Evolutionary conservation across 2,113 vertebrate species (phyloP).

Genomic region (Nycticorax nycticorax): DNA sequence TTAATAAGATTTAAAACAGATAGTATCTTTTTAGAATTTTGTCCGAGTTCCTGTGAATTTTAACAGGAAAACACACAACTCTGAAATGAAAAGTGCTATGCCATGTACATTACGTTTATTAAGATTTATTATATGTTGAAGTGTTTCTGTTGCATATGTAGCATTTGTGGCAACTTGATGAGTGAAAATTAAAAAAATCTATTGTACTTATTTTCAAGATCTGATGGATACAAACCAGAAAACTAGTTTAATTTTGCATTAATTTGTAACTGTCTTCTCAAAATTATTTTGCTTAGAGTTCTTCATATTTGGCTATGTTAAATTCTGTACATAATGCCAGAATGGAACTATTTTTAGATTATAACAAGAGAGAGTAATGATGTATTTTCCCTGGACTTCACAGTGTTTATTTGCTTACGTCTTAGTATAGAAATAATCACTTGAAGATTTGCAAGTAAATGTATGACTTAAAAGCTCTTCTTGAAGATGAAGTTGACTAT

Average conservation of each 20-base stretch:
- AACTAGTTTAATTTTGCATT: background rate
- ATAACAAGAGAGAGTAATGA: background rate
- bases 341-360: background rate
- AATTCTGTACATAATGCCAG: background rate
- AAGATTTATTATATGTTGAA: background rate
- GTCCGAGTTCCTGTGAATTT: background rate
- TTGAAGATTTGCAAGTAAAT: background rate
- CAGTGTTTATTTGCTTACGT: background rate
- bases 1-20: background rate
- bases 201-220: background rate
- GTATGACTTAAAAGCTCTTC: background rate
- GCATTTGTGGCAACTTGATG: background rate
- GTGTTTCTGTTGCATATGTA: background rate
- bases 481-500: background rate
- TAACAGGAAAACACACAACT: background rate
- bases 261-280: background rate
- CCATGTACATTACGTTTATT: background rate
- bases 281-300: background rate
- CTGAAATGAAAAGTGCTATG: background rate
- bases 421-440: background rate
- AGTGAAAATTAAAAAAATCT: background rate
- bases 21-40: background rate
- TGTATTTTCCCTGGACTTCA: background rate
- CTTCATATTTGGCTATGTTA: background rate
- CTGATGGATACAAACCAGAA: background rate